phyloP scores from a whole-genome alignment of 2,888 invertebrate species.

The Eupithecia exiguata region DNA sequence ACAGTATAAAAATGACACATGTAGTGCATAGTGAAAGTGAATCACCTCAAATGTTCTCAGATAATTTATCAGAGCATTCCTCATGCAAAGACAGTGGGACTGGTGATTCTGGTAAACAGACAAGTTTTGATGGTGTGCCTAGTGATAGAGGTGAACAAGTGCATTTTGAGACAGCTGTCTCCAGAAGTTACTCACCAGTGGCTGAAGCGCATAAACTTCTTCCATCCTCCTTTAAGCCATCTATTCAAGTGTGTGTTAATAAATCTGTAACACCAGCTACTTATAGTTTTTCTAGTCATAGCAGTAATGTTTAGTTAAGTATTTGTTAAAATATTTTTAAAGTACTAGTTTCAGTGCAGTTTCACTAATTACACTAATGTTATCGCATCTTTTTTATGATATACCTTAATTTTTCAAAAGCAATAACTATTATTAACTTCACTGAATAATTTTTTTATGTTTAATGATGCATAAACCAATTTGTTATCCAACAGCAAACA shows the following conservation, averaged over 20 bases:
- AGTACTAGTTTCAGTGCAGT: conserved; percentile 59
- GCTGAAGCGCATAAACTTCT: conserved; percentile 80
- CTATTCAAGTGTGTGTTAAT: conserved; percentile 82
- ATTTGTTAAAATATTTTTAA: conserved; percentile 54
- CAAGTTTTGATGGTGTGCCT: conserved; percentile 85
- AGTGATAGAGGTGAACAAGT: conserved; percentile 76
- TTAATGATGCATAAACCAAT: background rate
- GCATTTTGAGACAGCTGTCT: conserved; percentile 75
- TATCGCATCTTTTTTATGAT: background rate
- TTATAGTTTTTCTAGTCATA: conserved; percentile 84
- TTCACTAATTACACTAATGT: conserved; percentile 67
- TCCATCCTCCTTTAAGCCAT: conserved; percentile 80
- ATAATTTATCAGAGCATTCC: conserved; percentile 89
- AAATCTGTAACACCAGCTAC: conserved; percentile 81
- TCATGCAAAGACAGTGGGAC: conserved; percentile 92
- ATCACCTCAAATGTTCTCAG: conserved; percentile 81
- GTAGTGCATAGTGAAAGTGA: conserved; percentile 81
- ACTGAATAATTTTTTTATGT: too few species aligned
- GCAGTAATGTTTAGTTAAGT: conserved; percentile 78
- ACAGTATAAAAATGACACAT: conserved; percentile 80
- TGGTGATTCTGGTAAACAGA: conserved; percentile 90
- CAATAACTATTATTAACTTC: background rate
- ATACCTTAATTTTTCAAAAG: background rate
- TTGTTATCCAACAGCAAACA: background rate
- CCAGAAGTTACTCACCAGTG: conserved; percentile 78